Conservation (phyloP, 2,113 vertebrate species). For the Megaleporinus macrocephalus region DNA sequence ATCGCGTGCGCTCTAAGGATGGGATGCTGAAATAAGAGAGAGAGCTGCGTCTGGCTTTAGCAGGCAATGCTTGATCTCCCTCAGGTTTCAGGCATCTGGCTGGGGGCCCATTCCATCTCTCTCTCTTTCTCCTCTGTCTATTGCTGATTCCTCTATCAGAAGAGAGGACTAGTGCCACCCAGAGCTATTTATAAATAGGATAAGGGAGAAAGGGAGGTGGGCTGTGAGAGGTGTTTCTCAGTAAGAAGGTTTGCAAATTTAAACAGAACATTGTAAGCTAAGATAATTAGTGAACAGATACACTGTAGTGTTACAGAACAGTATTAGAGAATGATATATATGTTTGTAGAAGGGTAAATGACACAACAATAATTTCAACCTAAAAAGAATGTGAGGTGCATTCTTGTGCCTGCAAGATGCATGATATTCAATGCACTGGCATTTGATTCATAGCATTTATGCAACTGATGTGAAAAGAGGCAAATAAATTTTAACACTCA, state of each 20-base stretch:
- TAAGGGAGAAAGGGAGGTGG: neutral
- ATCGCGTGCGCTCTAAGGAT: slow-evolving; percentile 13
- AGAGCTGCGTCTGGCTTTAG: slow-evolving; percentile 9
- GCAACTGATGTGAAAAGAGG: no score
- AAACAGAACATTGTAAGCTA: neutral
- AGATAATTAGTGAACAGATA: neutral
- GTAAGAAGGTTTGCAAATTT: neutral
- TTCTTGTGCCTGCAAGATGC: no score
- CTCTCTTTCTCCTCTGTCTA: slow-evolving; percentile 30
- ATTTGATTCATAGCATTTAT: no score
- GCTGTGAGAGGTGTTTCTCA: slow-evolving; percentile 22
- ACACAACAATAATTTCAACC: no score
- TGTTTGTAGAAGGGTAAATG: neutral
- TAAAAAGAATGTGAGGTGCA: no score
- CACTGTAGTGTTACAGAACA: no score
- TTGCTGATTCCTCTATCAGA: slow-evolving; percentile 41
- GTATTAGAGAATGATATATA: no score
- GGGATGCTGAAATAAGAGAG: slow-evolving; percentile 24
- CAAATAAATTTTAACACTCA: no score
- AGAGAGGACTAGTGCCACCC: slow-evolving; percentile 23
- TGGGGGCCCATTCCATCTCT: slow-evolving; percentile 37
- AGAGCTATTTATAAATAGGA: slow-evolving; percentile 46
- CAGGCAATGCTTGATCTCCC: slow-evolving; percentile 42
- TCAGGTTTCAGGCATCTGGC: slow-evolving; percentile 48
- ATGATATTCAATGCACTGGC: no score